These are phyloP conservation scores for Germaria angustata DNA, from an alignment of 2,888 invertebrate species.

Conservation along the genomic window DNA sequence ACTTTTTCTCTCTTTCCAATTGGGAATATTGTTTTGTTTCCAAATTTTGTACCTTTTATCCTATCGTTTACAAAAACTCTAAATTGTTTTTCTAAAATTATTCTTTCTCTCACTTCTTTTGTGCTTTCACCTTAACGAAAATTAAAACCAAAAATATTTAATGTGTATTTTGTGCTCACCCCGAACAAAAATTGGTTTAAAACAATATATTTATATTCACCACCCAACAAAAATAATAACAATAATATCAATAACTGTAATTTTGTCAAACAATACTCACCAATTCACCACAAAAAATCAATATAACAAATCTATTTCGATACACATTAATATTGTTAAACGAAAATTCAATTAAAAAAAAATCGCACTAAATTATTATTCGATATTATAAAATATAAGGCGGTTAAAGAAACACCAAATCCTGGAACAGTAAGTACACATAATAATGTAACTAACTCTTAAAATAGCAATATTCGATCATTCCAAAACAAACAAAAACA, in stretches of 20 bases:
- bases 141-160: slow-evolving; percentile 68
- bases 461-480: slow-evolving; percentile 32
- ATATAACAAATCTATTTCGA: slow-evolving; percentile 59
- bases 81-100: slow-evolving; percentile 69
- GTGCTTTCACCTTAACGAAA: slow-evolving; percentile 77
- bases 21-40: slow-evolving; percentile 13
- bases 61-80: slow-evolving; percentile 67
- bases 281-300: slow-evolving; percentile 46
- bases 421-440: slow-evolving; percentile 84
- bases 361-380: slow-evolving; percentile 68
- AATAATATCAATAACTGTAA: slow-evolving; percentile 35
- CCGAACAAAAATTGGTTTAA: slow-evolving; percentile 66
- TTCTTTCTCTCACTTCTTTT: slow-evolving; percentile 72
- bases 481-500: no score
- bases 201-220: slow-evolving; percentile 68
- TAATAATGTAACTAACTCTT: slow-evolving; percentile 40
- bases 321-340: slow-evolving; percentile 65
- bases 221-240: slow-evolving; percentile 60
- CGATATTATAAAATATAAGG: slow-evolving; percentile 78
- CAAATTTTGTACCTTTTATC: slow-evolving; percentile 30
- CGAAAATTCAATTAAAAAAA: slow-evolving; percentile 37
- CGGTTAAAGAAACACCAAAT: slow-evolving; percentile 86
- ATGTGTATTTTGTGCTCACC: slow-evolving; percentile 74
- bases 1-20: slow-evolving; percentile 42
- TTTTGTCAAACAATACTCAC: slow-evolving; percentile 34